Evolutionary conservation across 2,113 vertebrate genomes (phyloP), one percentile per base, ranked within the genome.

Genomic region (Semicossyphus pulcher): DNA sequence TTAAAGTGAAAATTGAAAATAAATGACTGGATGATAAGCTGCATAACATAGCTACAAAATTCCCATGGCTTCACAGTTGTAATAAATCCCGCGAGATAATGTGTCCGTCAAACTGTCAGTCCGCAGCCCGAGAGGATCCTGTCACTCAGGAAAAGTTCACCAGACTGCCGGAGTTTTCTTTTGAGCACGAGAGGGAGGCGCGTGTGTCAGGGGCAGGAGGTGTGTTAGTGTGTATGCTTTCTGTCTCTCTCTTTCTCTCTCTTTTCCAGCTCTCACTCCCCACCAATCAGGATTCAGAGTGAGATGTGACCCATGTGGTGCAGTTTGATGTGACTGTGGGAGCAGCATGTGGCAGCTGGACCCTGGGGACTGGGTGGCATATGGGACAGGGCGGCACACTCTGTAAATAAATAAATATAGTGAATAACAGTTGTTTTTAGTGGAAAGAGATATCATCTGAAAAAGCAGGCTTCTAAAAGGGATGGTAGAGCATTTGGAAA

Each of bases 381-480:
- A 57, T 60, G 83, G 81, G 80, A 81, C 66, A 78, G 88, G 89
- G 79, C 64, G 84, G 76, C 45, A 51, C 39, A 39, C 45, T 48
- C 37, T 52, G 57, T 67, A 44, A 44, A n/a, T 44, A 89, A 92
- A 93, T 74, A 92, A 84, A 92, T 64, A 89, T 53, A 63, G 41
- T 56, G 74, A 81, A 90, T 72, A 82, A 87, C 81, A 78, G 61
- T 62, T 31, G 59, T 51, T 80, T 64, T 16, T n/a, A 53, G 60
- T 92, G 91, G 91, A 93, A 94, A 93, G 80, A 89, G 41, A 88
- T 15, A 44, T 14, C 51, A 34, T 10, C 36, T 25, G 25, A 15
- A 62, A 72, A 25, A 23, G 60, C 56, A 69, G 49, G 29, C 15
- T 4, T 57, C 9, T 7, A 15, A 7, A 2, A n/a, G 4, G 9